These are phyloP conservation scores for Palloptera scutellata DNA, from an alignment of 2,888 invertebrate species.

Conservation along the genomic window DNA sequence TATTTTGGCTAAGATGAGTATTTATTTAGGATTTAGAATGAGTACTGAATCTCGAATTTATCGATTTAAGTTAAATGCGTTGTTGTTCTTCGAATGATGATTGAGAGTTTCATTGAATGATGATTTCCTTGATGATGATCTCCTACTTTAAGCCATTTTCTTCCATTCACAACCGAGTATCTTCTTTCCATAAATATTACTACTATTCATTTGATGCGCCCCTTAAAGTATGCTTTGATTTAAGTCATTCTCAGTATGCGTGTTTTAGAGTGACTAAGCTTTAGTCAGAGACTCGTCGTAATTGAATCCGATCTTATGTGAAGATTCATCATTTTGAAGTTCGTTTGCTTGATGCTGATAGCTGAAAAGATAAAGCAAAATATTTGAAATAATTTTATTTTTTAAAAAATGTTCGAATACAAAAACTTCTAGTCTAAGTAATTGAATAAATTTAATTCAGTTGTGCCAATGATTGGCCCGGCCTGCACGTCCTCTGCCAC, in stretches of 20 bases:
- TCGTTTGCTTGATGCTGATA: too few species aligned
- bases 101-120: constrained; percentile 5
- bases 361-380: too few species aligned
- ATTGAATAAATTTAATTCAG: too few species aligned
- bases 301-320: too few species aligned
- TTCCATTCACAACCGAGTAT: constrained; percentile 12
- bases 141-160: neutral
- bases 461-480: too few species aligned
- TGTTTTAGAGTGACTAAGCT: too few species aligned
- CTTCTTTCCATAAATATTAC: neutral
- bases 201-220: constrained; percentile 4
- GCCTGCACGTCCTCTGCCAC: too few species aligned
- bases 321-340: too few species aligned
- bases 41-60: neutral
- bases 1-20: neutral
- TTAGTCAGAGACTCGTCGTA: too few species aligned
- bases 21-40: neutral
- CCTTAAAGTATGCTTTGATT: constrained; percentile 1
- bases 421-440: too few species aligned
- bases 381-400: too few species aligned
- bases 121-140: neutral
- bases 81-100: constrained; percentile 16
- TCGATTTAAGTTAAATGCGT: constrained; percentile 2
- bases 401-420: too few species aligned
- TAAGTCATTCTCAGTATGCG: neutral